A percentile compares a stretch with the other conserved stretches of the same genome.
These are phyloP conservation scores for Dolomedes plantarius DNA, from an alignment of 2,888 invertebrate species.

Conservation along the genomic window DNA sequence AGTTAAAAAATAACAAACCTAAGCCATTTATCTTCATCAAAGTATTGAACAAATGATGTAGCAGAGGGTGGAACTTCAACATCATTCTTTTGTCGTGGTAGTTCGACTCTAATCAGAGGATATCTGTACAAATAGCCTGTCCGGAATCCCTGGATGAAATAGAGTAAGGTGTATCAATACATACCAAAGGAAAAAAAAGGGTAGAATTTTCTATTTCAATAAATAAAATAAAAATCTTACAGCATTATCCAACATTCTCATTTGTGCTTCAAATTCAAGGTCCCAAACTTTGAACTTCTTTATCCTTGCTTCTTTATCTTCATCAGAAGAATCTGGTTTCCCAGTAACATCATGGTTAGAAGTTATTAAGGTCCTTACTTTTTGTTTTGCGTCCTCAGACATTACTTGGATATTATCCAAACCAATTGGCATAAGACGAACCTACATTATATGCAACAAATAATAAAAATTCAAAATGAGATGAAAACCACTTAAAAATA, in stretches of 20 bases:
- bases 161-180: too few relatives aligned
- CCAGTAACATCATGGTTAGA: constrained; percentile 75
- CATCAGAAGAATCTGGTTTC: constrained; percentile 76
- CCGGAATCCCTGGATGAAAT: constrained; percentile 85
- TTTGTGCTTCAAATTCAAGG: constrained; percentile 95
- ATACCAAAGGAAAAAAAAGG: not conserved
- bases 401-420: constrained; percentile 86
- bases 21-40: constrained; percentile 85
- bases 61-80: constrained; percentile 98
- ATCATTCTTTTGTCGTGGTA: constrained; percentile 92
- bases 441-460: constrained; percentile 13
- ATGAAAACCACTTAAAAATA: too few relatives aligned
- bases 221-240: constrained; percentile 78
- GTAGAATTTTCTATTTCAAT: not conserved
- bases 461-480: too few relatives aligned
- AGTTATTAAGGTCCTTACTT: constrained; percentile 76
- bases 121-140: constrained; percentile 97
- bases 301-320: constrained; percentile 79
- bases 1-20: too few relatives aligned
- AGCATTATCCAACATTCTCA: constrained; percentile 97
- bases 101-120: constrained; percentile 89
- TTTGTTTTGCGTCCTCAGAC: constrained; percentile 84
- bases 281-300: constrained; percentile 91
- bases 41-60: constrained; percentile 83
- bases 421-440: constrained; percentile 83